Evolutionary conservation across 2,888 invertebrate genomes (phyloP).

Genomic region (Alloscopus bannaensis): DNA sequence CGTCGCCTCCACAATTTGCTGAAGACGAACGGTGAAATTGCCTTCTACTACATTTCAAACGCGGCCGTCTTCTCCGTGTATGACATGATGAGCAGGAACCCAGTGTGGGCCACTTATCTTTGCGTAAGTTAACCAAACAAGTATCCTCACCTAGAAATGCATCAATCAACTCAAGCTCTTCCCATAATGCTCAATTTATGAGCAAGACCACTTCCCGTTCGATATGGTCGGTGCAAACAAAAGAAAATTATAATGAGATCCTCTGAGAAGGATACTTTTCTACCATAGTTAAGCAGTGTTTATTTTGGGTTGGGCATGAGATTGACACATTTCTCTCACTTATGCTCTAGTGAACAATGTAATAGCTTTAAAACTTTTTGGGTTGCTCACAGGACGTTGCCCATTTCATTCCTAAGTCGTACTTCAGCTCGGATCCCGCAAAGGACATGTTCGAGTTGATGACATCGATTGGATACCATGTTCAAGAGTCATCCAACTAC

Average conservation of each 20-base stretch:
- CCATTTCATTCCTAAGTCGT: conserved; percentile 72
- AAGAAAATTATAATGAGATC: too few species aligned
- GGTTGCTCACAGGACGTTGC: conserved; percentile 70
- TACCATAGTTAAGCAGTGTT: too few species aligned
- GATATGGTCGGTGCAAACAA: too few species aligned
- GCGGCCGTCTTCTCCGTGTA: conserved; percentile 71
- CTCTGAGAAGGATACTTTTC: too few species aligned
- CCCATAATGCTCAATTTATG: too few species aligned
- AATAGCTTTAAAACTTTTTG: too few species aligned
- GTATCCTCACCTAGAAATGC: too few species aligned
- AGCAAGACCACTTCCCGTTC: too few species aligned
- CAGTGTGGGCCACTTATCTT: conserved; percentile 68
- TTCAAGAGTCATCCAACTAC: conserved; percentile 66
- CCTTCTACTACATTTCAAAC: conserved; percentile 71
- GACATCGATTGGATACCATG: conserved; percentile 66
- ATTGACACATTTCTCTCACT: too few species aligned
- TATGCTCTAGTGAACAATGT: too few species aligned
- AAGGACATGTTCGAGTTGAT: conserved; percentile 67
- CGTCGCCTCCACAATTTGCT: conserved; percentile 63
- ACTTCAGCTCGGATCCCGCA: conserved; percentile 70
- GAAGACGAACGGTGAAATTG: conserved; percentile 70
- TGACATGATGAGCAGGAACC: conserved; percentile 69
- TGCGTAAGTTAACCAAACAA: conserved; percentile 54
- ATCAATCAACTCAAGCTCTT: too few species aligned
- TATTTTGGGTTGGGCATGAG: too few species aligned